Percentiles rank a stretch among this genome's conserved stretches.
Evolutionary conservation across 1,140 invertebrate genomes (phyloP).

Genomic region (Nephila pilipes): DNA sequence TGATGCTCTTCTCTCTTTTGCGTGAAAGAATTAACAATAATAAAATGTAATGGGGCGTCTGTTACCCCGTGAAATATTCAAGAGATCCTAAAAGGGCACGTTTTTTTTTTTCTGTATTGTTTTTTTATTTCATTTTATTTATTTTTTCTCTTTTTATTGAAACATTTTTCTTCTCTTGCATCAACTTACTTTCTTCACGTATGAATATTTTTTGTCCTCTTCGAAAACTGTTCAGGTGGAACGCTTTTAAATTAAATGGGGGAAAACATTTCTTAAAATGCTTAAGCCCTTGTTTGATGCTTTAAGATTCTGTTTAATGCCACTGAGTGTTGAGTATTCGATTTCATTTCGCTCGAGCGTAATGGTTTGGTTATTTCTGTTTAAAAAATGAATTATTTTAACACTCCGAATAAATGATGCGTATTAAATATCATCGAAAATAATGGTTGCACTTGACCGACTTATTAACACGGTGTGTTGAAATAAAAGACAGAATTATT

Average conservation of each 20-base stretch:
- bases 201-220: constrained; percentile 13
- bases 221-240: neutral
- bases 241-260: constrained; percentile 20
- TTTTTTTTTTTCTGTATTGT: neutral
- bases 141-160: neutral
- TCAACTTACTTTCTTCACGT: neutral
- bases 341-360: neutral
- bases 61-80: constrained; percentile 26
- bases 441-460: neutral
- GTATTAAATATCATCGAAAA: neutral
- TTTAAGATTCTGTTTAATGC: neutral
- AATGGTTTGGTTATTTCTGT: neutral
- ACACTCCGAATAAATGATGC: neutral
- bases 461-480: neutral
- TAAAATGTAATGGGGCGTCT: constrained; percentile 53
- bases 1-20: neutral
- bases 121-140: neutral
- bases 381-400: neutral
- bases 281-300: constrained; percentile 19
- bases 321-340: neutral
- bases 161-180: neutral
- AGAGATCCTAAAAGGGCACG: neutral
- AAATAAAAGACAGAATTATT: neutral
- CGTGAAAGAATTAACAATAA: constrained; percentile 51
- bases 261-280: neutral